Base-by-base conservation (phyloP, 2,797 vertebrate species). In the Accipiter minullus region DNA sequence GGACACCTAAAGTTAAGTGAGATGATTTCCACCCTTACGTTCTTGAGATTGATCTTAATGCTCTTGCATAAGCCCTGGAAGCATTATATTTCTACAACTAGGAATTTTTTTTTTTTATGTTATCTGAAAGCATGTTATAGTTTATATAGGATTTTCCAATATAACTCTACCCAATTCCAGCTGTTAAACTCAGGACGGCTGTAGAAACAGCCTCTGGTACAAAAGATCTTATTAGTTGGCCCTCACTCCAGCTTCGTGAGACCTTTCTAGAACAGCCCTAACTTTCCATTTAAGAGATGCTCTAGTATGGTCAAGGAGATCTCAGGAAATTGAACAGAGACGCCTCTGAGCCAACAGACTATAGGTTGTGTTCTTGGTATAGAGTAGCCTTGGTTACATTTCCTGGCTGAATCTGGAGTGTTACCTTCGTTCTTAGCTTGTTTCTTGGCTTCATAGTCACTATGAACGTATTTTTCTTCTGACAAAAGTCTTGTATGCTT, bases 401-500 rank as follows among this genome's bases (percentile, higher is more conserved):
- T 95, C 38, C 67, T 83, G 23, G 14, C 19, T 63, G 44, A 89
- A 79, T 59, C 14, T 2, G 2, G 12, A 82, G 32, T 21, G 17
- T 9, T 50, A 60, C 18, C 42, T 79, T 75, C 0, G 0, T 40
- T 93, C 73, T 83, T 68, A 55, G 18, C 13, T 89, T 63, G 47
- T 18, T 77, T 93, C 56, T 85, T 67, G 45, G 31, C 34, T 85
- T 76, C 55, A 55, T 1, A 75, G 20, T 50, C 47, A 80, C 50
- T 36, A 29, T 7, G 15, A 82, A 40, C 3, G 6, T 27, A n/a
- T 47, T 80, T 60, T 80, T 56, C 36, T 77, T 66, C 56, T 59
- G 25, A 82, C 11, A 26, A 3, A 86, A 67, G 27, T 63, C 27
- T 25, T 0, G 0, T 11, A 23, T 16, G 42, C 26, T 86, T 79